These are phyloP conservation scores for Helleia helle DNA, from an alignment of 2,888 invertebrate genomes.

Conservation along the genomic window DNA sequence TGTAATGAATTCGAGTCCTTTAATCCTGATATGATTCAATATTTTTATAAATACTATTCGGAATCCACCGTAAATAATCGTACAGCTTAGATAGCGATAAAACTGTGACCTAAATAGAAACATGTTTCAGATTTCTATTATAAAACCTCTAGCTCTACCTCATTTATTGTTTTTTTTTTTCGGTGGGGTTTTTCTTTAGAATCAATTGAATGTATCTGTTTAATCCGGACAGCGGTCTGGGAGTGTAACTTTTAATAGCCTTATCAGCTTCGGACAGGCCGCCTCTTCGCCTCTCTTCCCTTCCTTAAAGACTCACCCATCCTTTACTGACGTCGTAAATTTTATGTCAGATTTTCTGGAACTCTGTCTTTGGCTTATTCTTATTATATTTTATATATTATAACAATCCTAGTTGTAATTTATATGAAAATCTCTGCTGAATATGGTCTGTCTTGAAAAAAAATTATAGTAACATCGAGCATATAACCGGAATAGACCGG, in stretches of 20 bases:
- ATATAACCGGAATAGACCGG: too few relatives aligned
- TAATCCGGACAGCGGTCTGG: slow-evolving; percentile 49
- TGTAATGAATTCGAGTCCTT: slow-evolving; percentile 2
- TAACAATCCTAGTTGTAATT: too few relatives aligned
- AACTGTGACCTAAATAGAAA: slow-evolving; percentile 32
- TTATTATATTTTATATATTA: too few relatives aligned
- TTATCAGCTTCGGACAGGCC: slow-evolving; percentile 62
- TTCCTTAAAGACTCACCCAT: slow-evolving; percentile 28
- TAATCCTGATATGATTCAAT: slow-evolving; percentile 2
- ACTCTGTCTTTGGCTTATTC: slow-evolving; percentile 6
- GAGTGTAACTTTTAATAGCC: slow-evolving; percentile 69
- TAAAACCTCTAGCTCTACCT: slow-evolving; percentile 22
- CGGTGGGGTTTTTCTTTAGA: slow-evolving; percentile 35
- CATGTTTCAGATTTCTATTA: slow-evolving; percentile 23
- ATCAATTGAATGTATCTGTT: slow-evolving; percentile 44
- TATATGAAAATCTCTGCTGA: too few relatives aligned
- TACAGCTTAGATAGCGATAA: slow-evolving; percentile 33
- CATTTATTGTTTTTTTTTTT: slow-evolving; percentile 12
- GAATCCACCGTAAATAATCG: slow-evolving; percentile 18
- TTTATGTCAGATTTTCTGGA: slow-evolving; percentile 11
- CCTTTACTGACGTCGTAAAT: slow-evolving; percentile 32
- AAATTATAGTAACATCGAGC: too few relatives aligned
- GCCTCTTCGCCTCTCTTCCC: slow-evolving; percentile 38
- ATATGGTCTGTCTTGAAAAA: too few relatives aligned
- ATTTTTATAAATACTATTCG: slow-evolving; percentile 13